These are phyloP conservation scores for Unio pictorum DNA, from an alignment of 2,888 invertebrate genomes.

Conservation along the genomic window DNA sequence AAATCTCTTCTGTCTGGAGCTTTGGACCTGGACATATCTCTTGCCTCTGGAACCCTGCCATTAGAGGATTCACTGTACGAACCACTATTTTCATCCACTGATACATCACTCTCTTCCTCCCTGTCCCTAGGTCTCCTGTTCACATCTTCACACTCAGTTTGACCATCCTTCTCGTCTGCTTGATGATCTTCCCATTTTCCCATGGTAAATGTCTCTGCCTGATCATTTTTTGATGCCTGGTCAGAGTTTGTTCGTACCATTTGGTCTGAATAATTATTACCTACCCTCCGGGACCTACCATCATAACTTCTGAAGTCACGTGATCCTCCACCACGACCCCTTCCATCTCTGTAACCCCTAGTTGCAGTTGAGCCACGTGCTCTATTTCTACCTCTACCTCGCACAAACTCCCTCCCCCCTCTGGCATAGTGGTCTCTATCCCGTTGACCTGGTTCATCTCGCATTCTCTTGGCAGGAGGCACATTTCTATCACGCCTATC, in stretches of 20 bases:
- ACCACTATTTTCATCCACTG: slow-evolving; percentile 65
- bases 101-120: slow-evolving; percentile 59
- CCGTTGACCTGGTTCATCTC: slow-evolving; percentile 49
- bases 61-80: slow-evolving; percentile 62
- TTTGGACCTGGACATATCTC: slow-evolving; percentile 17
- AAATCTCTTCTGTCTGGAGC: slow-evolving; percentile 16
- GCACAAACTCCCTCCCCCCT: slow-evolving; percentile 60
- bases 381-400: slow-evolving; percentile 48
- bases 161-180: slow-evolving; percentile 24
- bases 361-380: slow-evolving; percentile 53
- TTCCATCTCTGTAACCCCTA: slow-evolving; percentile 31
- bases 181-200: slow-evolving; percentile 24
- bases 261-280: slow-evolving; percentile 25
- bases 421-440: slow-evolving; percentile 23
- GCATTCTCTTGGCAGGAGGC: slow-evolving; percentile 60
- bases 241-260: slow-evolving; percentile 20
- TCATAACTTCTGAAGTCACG: slow-evolving; percentile 26
- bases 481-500: slow-evolving; percentile 41
- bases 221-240: slow-evolving; percentile 22
- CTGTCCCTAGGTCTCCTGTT: slow-evolving; percentile 45
- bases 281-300: slow-evolving; percentile 14
- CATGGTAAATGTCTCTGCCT: slow-evolving; percentile 28
- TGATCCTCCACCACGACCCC: slow-evolving; percentile 21
- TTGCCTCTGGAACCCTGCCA: slow-evolving; percentile 21
- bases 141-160: slow-evolving; percentile 39